phyloP scores from a whole-genome alignment of 2,888 invertebrate genomes.

The Leucoma salicis region DNA sequence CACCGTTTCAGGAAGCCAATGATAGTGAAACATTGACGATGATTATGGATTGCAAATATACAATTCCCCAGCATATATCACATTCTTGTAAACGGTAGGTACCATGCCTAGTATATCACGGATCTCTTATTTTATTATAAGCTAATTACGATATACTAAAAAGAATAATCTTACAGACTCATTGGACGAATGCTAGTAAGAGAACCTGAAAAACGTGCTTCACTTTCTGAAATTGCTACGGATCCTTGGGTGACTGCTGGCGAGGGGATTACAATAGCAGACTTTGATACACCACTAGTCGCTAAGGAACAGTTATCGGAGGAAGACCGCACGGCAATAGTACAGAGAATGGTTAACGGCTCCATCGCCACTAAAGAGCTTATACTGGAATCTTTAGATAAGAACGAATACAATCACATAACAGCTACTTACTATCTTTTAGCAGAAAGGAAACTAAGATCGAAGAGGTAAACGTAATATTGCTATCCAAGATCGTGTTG shows the following conservation, averaged over 20 bases:
- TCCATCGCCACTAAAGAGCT: constrained; percentile 97
- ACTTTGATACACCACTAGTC: constrained; percentile 89
- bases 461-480: constrained; percentile 82
- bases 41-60: constrained; percentile 99
- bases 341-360: constrained; percentile 98
- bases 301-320: constrained; percentile 94
- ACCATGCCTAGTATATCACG: not conserved
- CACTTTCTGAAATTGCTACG: constrained; percentile 91
- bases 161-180: constrained; percentile 80
- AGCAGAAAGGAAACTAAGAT: constrained; percentile 94
- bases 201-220: constrained; percentile 95
- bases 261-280: constrained; percentile 77
- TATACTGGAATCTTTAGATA: constrained; percentile 95
- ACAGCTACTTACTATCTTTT: constrained; percentile 98
- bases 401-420: constrained; percentile 98
- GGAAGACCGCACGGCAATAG: constrained; percentile 94
- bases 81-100: constrained; percentile 89
- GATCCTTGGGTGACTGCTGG: constrained; percentile 91
- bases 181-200: constrained; percentile 96
- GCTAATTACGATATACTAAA: no score
- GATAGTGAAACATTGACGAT: constrained; percentile 99
- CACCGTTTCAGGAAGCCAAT: constrained; percentile 99
- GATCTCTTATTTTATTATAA: no score
- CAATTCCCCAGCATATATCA: constrained; percentile 94
- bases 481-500: not conserved